Evolutionary conservation across 2,888 invertebrate species (phyloP).

Genomic region (Lamproptera curius): DNA sequence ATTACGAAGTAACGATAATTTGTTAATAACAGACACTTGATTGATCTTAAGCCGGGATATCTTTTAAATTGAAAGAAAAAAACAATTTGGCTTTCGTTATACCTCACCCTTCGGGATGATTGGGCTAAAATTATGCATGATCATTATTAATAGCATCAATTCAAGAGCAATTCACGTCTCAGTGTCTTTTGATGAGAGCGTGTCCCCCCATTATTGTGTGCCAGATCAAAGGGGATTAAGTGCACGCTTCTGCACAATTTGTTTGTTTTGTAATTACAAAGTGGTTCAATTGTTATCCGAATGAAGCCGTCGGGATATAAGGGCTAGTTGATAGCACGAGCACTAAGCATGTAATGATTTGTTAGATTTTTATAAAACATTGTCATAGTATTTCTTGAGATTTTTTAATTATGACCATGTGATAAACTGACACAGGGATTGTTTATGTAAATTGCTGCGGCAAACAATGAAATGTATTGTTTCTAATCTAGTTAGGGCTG

Average conservation of each 20-base stretch:
- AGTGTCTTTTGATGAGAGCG: constrained; percentile 48
- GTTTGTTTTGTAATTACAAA: constrained; percentile 14
- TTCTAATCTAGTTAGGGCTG: no score
- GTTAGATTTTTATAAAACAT: no score
- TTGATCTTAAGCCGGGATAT: no score
- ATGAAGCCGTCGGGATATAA: constrained; percentile 4
- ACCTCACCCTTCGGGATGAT: constrained; percentile 41
- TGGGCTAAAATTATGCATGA: constrained; percentile 37
- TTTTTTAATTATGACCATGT: no score
- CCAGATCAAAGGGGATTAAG: constrained; percentile 17
- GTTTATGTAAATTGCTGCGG: no score
- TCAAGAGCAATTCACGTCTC: constrained; percentile 41
- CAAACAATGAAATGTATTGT: no score
- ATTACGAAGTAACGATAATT: no score
- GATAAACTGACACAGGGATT: no score
- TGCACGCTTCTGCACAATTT: constrained; percentile 4
- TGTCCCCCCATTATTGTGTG: constrained; percentile 7
- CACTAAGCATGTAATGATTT: no score
- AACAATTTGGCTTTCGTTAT: constrained; percentile 26
- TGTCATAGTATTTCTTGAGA: no score
- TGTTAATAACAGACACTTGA: no score
- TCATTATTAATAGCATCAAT: constrained; percentile 50
- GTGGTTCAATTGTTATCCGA: constrained; percentile 8
- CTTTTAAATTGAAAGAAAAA: background rate
- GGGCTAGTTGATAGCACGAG: no score